Percentiles rank a stretch among this genome's conserved stretches.
phyloP scores from a whole-genome alignment of 1,140 invertebrate genomes.

The Stratiolaelaps scimitus region DNA sequence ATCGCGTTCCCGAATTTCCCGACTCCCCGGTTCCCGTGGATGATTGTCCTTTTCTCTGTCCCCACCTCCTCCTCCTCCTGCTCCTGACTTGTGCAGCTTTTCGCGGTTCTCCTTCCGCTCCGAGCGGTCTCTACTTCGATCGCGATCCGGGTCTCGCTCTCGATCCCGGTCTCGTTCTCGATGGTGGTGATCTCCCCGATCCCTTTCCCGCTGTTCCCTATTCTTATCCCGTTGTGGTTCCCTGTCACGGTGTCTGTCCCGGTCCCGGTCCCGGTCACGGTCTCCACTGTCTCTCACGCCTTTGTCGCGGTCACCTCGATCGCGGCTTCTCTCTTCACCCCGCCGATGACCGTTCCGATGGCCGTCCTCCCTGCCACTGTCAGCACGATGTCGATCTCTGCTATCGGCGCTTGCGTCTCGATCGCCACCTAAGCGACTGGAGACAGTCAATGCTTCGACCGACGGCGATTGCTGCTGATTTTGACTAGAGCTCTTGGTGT shows the following conservation, averaged over 20 bases:
- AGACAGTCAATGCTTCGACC: background rate
- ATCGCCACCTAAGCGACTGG: background rate
- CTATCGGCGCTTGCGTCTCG: background rate
- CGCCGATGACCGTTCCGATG: background rate
- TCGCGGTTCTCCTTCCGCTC: too few species aligned
- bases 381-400: background rate
- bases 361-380: background rate
- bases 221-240: too few species aligned
- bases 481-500: slow-evolving; percentile 1
- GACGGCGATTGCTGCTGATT: background rate
- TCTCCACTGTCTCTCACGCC: too few species aligned
- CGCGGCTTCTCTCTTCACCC: too few species aligned
- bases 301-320: too few species aligned
- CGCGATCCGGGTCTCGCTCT: background rate
- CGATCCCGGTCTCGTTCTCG: background rate
- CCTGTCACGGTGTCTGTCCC: background rate
- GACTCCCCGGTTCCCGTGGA: too few species aligned
- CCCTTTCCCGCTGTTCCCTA: background rate
- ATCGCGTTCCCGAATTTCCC: too few species aligned
- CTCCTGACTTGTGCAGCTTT: too few species aligned
- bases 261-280: background rate
- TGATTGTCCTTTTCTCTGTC: too few species aligned
- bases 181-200: slow-evolving; percentile 8
- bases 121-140: too few species aligned
- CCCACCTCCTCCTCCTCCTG: too few species aligned